Evolutionary conservation across 2,797 vertebrate genomes (phyloP).

Genomic region (Hafferia zeledoni): DNA sequence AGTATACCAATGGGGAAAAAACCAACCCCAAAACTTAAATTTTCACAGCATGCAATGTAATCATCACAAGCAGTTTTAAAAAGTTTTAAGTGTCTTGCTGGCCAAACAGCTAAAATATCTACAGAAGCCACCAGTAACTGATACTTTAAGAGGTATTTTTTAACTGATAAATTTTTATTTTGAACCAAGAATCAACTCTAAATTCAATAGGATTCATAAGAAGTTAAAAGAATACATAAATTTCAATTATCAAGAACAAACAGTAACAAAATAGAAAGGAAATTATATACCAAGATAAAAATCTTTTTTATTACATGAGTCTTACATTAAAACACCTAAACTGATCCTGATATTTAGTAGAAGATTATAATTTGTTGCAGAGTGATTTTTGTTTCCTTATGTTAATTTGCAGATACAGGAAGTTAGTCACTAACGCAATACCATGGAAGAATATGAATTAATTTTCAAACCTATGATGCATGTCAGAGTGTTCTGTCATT

Average conservation of each 20-base stretch:
- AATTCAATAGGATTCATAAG: background rate
- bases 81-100: background rate
- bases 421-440: background rate
- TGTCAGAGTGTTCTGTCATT: conserved; percentile 10
- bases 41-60: background rate
- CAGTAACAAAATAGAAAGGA: background rate
- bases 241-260: background rate
- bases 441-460: background rate
- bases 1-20: background rate
- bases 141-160: background rate
- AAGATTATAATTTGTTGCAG: background rate
- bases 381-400: background rate
- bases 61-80: background rate
- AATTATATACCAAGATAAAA: background rate
- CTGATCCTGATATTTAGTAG: background rate
- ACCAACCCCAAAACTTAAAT: fast-evolving
- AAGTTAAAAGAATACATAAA: background rate
- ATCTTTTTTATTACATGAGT: background rate
- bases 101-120: background rate
- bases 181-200: background rate
- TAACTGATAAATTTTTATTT: background rate
- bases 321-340: background rate
- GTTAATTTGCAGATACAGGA: background rate
- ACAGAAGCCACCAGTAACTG: background rate
- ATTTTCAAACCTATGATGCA: background rate